A percentile compares a stretch with the other conserved stretches of the same genome.
Evolutionary conservation across 2,113 vertebrate species (phyloP).

Genomic region (Mus spicilegus): DNA sequence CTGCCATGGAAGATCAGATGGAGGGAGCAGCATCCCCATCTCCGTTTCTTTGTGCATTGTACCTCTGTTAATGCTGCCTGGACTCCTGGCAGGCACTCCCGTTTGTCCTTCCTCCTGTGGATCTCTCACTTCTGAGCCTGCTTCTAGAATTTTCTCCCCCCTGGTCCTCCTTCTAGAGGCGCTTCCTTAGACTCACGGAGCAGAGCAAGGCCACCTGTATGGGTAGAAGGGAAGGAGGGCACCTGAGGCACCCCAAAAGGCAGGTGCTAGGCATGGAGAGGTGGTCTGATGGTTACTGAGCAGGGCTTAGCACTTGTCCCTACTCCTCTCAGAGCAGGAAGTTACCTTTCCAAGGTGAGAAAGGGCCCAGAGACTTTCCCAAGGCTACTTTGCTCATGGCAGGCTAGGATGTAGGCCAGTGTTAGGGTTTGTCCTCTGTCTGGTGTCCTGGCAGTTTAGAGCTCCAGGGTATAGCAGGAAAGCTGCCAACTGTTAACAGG

Average conservation of each 20-base stretch:
- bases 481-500: not conserved
- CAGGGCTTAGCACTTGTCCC: not conserved
- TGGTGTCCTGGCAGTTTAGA: not conserved
- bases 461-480: not conserved
- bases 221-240: not conserved
- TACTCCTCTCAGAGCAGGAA: not conserved
- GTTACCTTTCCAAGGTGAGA: not conserved
- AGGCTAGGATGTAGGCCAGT: not conserved
- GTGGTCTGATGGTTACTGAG: not conserved
- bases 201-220: not conserved
- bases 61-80: not conserved
- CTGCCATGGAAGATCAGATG: not conserved
- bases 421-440: not conserved
- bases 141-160: not conserved
- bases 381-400: not conserved
- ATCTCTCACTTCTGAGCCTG: not conserved
- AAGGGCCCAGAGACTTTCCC: not conserved
- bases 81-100: not conserved
- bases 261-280: not conserved
- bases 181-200: not conserved
- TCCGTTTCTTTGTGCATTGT: not conserved
- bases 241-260: not conserved
- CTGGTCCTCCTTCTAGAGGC: not conserved
- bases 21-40: not conserved
- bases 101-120: not conserved